Base-by-base conservation (phyloP, 2,113 vertebrate genomes). In the Aphelocoma coerulescens region DNA sequence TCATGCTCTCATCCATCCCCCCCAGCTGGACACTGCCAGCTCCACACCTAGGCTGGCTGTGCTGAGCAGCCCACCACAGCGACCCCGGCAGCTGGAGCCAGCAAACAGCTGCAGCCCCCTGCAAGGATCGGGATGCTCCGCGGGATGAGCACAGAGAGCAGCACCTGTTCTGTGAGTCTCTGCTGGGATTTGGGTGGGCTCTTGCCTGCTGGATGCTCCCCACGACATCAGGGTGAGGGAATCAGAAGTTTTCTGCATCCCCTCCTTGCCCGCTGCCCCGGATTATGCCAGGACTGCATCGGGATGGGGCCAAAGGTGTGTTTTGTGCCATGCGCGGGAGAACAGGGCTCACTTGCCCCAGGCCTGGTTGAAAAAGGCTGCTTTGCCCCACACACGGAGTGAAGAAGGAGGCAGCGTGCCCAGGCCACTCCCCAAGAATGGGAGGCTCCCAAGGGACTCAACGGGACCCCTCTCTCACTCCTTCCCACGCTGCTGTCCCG, bases 261-360 rank as follows among this genome's bases (percentile, higher is more conserved):
- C 16, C 5, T 44, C 27, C 37, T 46, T 3, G 11, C 28, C 35
- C 6, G 19, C 65, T 19, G 23, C 4, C 13, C 54, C 9, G 3
- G 1, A n/a, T n/a, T 13, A 2, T 4, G 28, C 39, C 59, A 8
- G 20, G 43, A 39, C 35, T 55, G 83, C 43, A 24, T 33, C 58
- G 2, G 14, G 27, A 11, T 2, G 15, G 35, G 15, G 22, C 4
- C 6, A 3, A 57, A 51, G 33, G 9, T 4, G 6, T 28, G 17
- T 66, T 39, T 39, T 51, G 7, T 55, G 21, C 46, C n/a, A 2
- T 0, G 5, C 26, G 10, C 2, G 1, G 24, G 9, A 24, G 3
- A 58, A 35, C 26, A 30, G 7, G 2, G 7, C 19, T 73, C 44
- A 4, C 18, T 43, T 32, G 23, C 35, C 23, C 48, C 65, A 10